These are phyloP conservation scores for Motacilla alba DNA, from an alignment of 2,113 vertebrate species.

Conservation along the genomic window DNA sequence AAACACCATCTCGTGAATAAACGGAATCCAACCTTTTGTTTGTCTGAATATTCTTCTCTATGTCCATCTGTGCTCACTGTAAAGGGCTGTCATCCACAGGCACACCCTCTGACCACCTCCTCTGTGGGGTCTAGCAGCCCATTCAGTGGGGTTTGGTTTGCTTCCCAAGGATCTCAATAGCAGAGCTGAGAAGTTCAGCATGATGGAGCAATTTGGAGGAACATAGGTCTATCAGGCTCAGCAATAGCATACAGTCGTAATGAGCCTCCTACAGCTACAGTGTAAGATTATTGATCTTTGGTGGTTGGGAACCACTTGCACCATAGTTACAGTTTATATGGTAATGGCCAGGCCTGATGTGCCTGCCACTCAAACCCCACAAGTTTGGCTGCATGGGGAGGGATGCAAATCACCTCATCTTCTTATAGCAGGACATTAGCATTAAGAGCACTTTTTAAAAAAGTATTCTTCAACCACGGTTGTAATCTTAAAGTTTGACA, in stretches of 20 bases:
- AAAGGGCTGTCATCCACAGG: not conserved
- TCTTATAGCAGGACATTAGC: not conserved
- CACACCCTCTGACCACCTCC: not conserved
- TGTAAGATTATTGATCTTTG: not conserved
- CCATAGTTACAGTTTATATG: not conserved
- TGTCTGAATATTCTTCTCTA: not conserved
- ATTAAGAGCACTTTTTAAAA: not conserved
- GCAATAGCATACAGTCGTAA: not conserved
- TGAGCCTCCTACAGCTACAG: not conserved
- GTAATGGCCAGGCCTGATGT: not conserved
- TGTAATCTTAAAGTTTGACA: not conserved
- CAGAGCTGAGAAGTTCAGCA: not conserved
- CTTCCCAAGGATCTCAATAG: not conserved
- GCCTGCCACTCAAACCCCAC: not conserved
- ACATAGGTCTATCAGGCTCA: not conserved
- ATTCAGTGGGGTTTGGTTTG: fast-evolving
- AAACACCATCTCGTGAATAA: not conserved
- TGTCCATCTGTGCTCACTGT: not conserved
- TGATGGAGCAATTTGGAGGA: not conserved
- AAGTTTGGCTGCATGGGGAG: not conserved
- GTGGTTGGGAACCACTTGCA: not conserved
- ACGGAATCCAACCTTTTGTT: not conserved
- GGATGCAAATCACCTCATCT: not conserved
- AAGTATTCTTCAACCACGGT: not conserved
- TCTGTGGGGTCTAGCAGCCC: not conserved